Evolutionary conservation across 1,140 invertebrate genomes (phyloP).

Genomic region (Zaprionus taronus): DNA sequence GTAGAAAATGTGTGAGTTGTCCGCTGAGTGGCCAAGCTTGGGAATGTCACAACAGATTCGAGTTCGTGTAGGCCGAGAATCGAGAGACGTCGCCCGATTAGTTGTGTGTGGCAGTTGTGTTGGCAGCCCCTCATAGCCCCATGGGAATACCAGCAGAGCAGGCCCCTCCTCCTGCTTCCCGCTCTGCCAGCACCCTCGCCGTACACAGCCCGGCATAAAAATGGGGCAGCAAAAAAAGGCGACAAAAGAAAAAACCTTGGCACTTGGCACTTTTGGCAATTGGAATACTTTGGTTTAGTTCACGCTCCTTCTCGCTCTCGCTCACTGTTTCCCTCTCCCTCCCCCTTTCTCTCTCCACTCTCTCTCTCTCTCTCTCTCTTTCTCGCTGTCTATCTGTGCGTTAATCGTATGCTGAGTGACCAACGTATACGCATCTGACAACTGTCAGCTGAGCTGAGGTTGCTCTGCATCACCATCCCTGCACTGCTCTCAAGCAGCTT

Average conservation of each 20-base stretch:
- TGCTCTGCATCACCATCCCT: neutral
- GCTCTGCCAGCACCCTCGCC: no score
- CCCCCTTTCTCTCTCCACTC: neutral
- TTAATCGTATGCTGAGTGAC: slow-evolving; percentile 38
- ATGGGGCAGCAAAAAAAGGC: slow-evolving; percentile 4
- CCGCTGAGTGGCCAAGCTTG: slow-evolving; percentile 57
- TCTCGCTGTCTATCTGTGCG: neutral
- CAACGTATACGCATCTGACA: slow-evolving; percentile 21
- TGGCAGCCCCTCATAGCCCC: slow-evolving; percentile 27
- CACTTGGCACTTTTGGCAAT: slow-evolving; percentile 41
- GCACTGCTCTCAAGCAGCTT: slow-evolving; percentile 14
- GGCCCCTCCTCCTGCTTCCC: no score
- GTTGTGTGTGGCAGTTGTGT: slow-evolving; percentile 47
- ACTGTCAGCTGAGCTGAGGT: slow-evolving; percentile 31
- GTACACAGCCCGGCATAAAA: neutral
- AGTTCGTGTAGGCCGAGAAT: neutral
- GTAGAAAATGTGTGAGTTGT: neutral
- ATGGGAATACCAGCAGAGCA: slow-evolving; percentile 15
- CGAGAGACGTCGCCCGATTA: slow-evolving; percentile 34
- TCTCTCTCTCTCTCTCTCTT: neutral
- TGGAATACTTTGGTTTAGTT: slow-evolving; percentile 49
- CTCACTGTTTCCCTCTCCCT: neutral
- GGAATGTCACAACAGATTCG: slow-evolving; percentile 63
- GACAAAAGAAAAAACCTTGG: slow-evolving; percentile 14
- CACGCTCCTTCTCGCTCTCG: neutral